Evolutionary conservation across 2,113 vertebrate genomes (phyloP).

Genomic region (Hymenochirus boettgeri): DNA sequence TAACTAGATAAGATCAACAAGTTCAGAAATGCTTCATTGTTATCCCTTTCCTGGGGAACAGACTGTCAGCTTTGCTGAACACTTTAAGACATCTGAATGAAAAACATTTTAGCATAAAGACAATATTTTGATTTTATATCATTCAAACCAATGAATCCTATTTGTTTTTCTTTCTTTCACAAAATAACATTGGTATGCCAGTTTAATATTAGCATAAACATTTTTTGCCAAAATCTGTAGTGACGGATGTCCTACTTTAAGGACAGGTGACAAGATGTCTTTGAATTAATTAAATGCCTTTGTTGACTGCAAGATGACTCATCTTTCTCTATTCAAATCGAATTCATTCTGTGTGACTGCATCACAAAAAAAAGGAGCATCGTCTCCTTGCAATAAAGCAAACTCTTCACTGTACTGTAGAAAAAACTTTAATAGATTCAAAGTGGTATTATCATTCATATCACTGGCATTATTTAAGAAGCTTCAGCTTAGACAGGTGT

Average conservation of each 20-base stretch:
- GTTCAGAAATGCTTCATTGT: too few relatives aligned
- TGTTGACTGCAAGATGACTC: constrained; percentile 1
- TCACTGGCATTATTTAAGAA: neutral
- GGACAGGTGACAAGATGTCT: neutral
- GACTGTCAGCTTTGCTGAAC: too few relatives aligned
- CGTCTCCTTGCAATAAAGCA: neutral
- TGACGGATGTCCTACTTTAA: neutral
- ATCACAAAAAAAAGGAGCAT: neutral
- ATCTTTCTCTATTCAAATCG: neutral
- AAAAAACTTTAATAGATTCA: neutral
- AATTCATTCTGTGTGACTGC: constrained; percentile 3
- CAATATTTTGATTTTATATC: too few relatives aligned
- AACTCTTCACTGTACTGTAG: neutral
- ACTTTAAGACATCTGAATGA: too few relatives aligned
- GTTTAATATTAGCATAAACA: too few relatives aligned
- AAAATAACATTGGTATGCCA: too few relatives aligned
- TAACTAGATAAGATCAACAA: too few relatives aligned
- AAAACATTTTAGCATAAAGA: too few relatives aligned
- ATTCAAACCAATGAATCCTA: too few relatives aligned
- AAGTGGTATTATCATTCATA: neutral
- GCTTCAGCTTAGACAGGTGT: neutral
- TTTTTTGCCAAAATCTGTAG: too few relatives aligned
- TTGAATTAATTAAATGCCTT: neutral
- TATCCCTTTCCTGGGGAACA: too few relatives aligned
- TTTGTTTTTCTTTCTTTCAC: too few relatives aligned